phyloP scores from a whole-genome alignment of 2,113 vertebrate species.

The Ranitomeya variabilis region DNA sequence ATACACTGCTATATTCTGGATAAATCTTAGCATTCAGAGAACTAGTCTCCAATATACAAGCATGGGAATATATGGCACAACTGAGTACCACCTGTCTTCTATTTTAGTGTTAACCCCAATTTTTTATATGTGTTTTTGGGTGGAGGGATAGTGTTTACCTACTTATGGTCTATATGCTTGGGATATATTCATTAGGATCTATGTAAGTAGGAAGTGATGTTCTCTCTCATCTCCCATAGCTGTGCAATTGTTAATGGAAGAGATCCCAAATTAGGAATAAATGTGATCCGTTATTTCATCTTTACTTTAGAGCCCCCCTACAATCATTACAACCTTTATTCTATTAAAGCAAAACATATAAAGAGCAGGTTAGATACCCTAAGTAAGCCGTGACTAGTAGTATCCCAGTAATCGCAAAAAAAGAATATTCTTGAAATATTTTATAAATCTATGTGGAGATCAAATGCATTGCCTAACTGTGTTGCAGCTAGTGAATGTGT shows the following conservation, averaged over 20 bases:
- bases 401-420: constrained; percentile 65
- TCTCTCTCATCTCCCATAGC: too few relatives aligned
- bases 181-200: too few relatives aligned
- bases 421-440: not conserved
- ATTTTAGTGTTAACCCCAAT: not conserved
- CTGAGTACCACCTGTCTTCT: too few relatives aligned
- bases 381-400: constrained; percentile 72
- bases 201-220: too few relatives aligned
- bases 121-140: not conserved
- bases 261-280: not conserved
- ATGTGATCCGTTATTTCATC: not conserved
- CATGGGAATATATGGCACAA: not conserved
- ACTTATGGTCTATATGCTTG: too few relatives aligned
- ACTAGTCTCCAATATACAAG: too few relatives aligned
- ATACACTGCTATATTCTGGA: not conserved
- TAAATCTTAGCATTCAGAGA: not conserved
- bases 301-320: not conserved
- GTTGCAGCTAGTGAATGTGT: not conserved
- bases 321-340: too few relatives aligned
- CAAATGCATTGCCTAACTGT: not conserved
- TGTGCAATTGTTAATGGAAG: too few relatives aligned
- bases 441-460: not conserved
- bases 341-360: too few relatives aligned
- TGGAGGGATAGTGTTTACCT: not conserved
- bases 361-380: not conserved